phyloP scores from a whole-genome alignment of 2,113 vertebrate species.

The Periophthalmodon schlosseri region DNA sequence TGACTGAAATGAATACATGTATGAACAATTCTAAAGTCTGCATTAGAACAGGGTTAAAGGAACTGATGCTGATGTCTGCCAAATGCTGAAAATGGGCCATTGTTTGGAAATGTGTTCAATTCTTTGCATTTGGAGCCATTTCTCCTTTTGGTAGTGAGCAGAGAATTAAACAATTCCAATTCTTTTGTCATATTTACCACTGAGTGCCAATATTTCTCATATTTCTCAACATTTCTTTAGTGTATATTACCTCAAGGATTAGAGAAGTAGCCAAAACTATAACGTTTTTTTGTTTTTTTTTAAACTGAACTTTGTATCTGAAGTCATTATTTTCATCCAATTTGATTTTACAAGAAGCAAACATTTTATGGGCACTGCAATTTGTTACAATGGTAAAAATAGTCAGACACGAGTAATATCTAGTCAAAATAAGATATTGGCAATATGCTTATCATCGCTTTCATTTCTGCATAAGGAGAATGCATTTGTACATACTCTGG shows the following conservation, averaged over 20 bases:
- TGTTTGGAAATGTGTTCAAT: too few relatives aligned
- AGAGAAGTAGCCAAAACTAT: slow-evolving; percentile 62
- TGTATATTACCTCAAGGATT: slow-evolving; percentile 47
- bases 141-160: too few relatives aligned
- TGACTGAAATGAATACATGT: too few relatives aligned
- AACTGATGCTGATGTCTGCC: too few relatives aligned
- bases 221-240: background rate
- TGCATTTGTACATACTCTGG: slow-evolving; percentile 90
- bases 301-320: slow-evolving; percentile 34
- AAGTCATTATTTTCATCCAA: slow-evolving; percentile 62
- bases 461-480: background rate
- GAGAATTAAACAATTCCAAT: too few relatives aligned
- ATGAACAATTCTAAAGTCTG: too few relatives aligned
- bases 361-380: slow-evolving; percentile 24
- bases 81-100: too few relatives aligned
- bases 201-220: background rate
- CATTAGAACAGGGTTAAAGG: too few relatives aligned
- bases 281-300: background rate
- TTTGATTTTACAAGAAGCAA: slow-evolving; percentile 42
- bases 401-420: background rate
- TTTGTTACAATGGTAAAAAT: slow-evolving; percentile 20
- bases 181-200: background rate
- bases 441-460: background rate
- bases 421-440: background rate
- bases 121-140: too few relatives aligned